Evolutionary conservation across 2,113 vertebrate species (phyloP), one percentile per base, ranked within the genome.

Genomic region (Macroglossus sobrinus): DNA sequence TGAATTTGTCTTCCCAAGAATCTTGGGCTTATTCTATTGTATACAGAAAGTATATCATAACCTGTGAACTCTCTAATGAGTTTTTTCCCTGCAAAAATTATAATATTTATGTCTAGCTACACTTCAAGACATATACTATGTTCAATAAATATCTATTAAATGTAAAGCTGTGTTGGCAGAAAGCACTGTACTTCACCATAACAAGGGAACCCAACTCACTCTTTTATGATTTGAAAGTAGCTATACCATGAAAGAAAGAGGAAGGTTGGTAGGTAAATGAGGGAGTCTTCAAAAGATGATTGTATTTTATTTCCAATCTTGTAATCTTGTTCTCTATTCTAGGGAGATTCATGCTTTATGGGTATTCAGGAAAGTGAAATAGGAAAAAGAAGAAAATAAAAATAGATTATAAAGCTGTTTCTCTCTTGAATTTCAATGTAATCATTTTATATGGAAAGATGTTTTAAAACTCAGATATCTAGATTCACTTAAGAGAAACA

Each of bases 391-490:
- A 84, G n/a, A 96, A 94, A 81, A 43, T 55, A 80, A 85, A 76
- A 91, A 76, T 85, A 88, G 18, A 88, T 93, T 95, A 78, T 93
- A 89, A 81, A 84, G 61, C 64, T 90, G n/a, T 89, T 97, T 96
- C 12, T 90, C 45, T 66, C 68, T 84, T 89, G 40, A 76, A 55
- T 35, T 87, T 19, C 81, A 82, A 15, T 96, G n/a, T 81, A 95
- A 88, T 96, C 59, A 96, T 96, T 97, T 76, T 53, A 88, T 43
- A 22, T 82, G 81, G 81, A 66, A n/a, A 81, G 64, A 84, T 97
- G 43, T 94, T 96, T 96, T 88, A 74, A 96, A 96, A 94, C 35
- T 81, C 76, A 55, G 66, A 53, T 93, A 89, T 93, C 26, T 88
- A 68, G 26, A 90, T 95, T 94, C 50, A 82, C 35, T 63, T 53